Evolutionary conservation across 2,888 invertebrate genomes (phyloP).

Genomic region (Candidula unifasciata): DNA sequence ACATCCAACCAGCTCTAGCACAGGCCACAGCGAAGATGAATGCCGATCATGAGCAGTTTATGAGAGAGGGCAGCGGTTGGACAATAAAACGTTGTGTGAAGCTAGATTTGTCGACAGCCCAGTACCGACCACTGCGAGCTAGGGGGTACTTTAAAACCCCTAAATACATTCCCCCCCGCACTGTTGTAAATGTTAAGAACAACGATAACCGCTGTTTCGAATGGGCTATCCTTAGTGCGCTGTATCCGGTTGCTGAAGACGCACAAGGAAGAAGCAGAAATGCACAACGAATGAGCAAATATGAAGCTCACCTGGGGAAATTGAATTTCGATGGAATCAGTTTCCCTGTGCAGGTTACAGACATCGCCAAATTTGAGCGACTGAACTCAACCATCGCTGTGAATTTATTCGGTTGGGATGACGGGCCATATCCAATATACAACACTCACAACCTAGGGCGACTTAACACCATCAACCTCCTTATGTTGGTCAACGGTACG

Average conservation of each 20-base stretch:
- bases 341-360: background rate
- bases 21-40: background rate
- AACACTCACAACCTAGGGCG: too few relatives aligned
- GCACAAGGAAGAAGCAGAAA: too few relatives aligned
- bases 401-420: background rate
- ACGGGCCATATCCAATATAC: background rate
- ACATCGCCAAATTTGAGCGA: background rate
- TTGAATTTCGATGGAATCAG: background rate
- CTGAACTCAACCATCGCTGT: background rate
- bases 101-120: background rate
- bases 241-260: background rate
- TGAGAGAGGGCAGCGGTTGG: background rate
- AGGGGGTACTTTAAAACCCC: background rate
- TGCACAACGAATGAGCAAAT: too few relatives aligned
- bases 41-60: background rate
- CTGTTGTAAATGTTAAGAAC: constrained; percentile 1
- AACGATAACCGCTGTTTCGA: constrained; percentile 11
- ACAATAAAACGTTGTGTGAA: background rate
- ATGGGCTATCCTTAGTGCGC: background rate
- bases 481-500: background rate
- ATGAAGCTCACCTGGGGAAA: background rate
- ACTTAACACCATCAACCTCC: background rate
- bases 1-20: background rate
- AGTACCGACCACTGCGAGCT: background rate
- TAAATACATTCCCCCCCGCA: background rate